Evolutionary conservation across 2,888 invertebrate species (phyloP), one percentile per base, ranked within the genome.

Genomic region (Griposia aprilina): DNA sequence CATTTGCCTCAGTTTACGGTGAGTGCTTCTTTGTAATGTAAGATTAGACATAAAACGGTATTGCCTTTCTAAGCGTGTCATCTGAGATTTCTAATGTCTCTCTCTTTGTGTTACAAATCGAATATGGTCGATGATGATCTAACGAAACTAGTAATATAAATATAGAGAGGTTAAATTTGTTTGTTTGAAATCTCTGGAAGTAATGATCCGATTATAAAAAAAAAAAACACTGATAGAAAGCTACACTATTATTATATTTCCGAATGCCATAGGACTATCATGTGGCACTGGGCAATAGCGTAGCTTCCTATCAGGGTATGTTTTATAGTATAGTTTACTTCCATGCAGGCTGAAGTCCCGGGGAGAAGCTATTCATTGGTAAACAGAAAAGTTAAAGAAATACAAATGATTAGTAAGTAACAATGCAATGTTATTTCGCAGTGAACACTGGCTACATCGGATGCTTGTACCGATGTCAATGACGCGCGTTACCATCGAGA

Each of bases 1-100:
- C 92, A 98, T 99, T 88, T 99, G 99, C 93, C 97, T 99, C 55
- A 98, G 99, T 91, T 97, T 99, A 89, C 98, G 99, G 99, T 99
- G 77, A 90, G 90, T 74, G 3, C 7, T n/a, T n/a, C 15, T 73
- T 13, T 30, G 20, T 15, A 41, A 8, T 62, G 17, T 63, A 57
- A 57, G 8, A 36, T 13, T 55, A 10, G 15, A 30, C 30, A 63
- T n/a, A 10, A 55, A 63, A 30, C 13, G 30, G 10, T 26, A 41
- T 23, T 41, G 23, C 8, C n/a, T 26, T 62, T 23, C 7, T 36
- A 20, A 20, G 7, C 1, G 30, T 55, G 13, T 59, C 48, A 17
- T 20, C 10, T 30, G 20, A 30, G 20, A 72, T 36, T 60, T 11
- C 13, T 17, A 17, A 20, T 50, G 20, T 62, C 3, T 62, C 15